A percentile compares a stretch with the other conserved stretches of the same genome.
Evolutionary conservation across 2,797 vertebrate species (phyloP).

Genomic region (Smutsia temminckii): DNA sequence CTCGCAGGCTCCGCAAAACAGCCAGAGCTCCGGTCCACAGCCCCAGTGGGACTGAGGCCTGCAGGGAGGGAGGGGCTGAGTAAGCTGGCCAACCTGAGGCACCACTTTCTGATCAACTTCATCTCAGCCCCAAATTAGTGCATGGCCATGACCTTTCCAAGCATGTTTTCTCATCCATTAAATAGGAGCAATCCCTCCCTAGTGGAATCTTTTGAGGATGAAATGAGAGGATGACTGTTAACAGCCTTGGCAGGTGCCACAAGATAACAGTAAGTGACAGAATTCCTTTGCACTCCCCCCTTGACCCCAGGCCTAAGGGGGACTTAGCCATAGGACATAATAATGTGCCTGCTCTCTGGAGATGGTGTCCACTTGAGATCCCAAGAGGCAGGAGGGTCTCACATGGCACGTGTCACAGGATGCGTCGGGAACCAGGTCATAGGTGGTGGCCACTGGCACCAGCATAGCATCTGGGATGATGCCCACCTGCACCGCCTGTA

Average conservation of each 20-base stretch:
- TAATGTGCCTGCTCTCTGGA: background rate
- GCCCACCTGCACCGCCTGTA: slow-evolving; percentile 82
- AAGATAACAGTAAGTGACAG: background rate
- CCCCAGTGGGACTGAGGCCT: slow-evolving; percentile 49
- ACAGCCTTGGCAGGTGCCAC: background rate
- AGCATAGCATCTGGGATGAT: slow-evolving; percentile 87
- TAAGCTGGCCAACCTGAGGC: rapidly evolving
- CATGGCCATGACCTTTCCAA: background rate
- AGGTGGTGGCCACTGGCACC: slow-evolving; percentile 91
- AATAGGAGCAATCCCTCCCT: background rate
- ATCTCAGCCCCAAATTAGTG: background rate
- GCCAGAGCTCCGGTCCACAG: slow-evolving; percentile 64
- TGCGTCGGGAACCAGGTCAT: slow-evolving; percentile 82
- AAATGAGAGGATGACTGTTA: background rate
- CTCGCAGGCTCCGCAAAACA: background rate
- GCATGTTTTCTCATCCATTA: background rate
- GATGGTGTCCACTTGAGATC: background rate
- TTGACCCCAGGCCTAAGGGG: background rate
- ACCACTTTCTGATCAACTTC: background rate
- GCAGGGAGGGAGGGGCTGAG: background rate
- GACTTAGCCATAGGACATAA: background rate
- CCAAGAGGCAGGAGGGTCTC: slow-evolving; percentile 52
- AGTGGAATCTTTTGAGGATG: background rate
- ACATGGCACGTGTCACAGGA: background rate
- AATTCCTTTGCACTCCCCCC: background rate